Conservation (phyloP, 2,888 invertebrate genomes). For the Carpatolechia fugitivella region DNA sequence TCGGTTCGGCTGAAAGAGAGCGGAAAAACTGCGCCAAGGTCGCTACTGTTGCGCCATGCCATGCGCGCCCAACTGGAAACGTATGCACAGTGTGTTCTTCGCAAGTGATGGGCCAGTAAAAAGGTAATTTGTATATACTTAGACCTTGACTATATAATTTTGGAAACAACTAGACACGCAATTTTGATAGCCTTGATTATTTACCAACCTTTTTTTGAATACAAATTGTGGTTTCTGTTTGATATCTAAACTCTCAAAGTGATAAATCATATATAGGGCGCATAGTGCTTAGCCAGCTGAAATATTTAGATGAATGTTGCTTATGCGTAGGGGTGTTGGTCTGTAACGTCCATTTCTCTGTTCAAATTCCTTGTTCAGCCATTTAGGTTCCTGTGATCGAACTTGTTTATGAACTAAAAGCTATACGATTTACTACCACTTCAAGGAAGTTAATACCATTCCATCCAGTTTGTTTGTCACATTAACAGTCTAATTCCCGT, state of each 20-base stretch:
- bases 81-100: conserved; percentile 21
- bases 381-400: too few species aligned
- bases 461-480: conserved; percentile 2
- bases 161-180: background rate
- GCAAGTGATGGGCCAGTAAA: conserved; percentile 2
- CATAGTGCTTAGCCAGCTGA: too few species aligned
- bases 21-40: conserved; percentile 77
- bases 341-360: too few species aligned
- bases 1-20: conserved; percentile 73
- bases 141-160: background rate
- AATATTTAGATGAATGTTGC: too few species aligned
- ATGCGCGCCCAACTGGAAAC: conserved; percentile 62
- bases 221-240: too few species aligned
- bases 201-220: too few species aligned
- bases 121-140: background rate
- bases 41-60: conserved; percentile 56
- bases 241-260: too few species aligned
- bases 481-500: conserved; percentile 1
- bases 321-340: too few species aligned
- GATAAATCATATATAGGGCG: too few species aligned
- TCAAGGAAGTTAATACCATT: background rate
- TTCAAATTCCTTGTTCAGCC: too few species aligned
- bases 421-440: background rate
- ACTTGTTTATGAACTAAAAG: too few species aligned
- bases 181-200: too few species aligned